Percentiles rank a stretch among this genome's conserved stretches.
phyloP scores from a whole-genome alignment of 2,888 invertebrate species.

The Lissonota sp. region DNA sequence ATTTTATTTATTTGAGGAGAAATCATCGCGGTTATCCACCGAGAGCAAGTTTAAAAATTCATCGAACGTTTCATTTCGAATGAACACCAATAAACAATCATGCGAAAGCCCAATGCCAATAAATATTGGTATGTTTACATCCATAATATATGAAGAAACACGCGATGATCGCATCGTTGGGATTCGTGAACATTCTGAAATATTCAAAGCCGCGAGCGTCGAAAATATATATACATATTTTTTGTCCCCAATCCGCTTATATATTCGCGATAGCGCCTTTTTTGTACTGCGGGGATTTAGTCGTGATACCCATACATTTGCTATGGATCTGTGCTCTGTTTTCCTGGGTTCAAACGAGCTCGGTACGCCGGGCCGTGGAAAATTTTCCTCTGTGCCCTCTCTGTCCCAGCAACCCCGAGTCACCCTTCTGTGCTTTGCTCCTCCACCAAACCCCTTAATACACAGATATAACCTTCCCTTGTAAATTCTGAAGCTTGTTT shows the following conservation, averaged over 20 bases:
- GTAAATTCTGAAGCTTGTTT: constrained; percentile 58
- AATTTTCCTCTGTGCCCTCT: neutral
- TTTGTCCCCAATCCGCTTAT: constrained; percentile 1
- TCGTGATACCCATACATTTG: constrained; percentile 38
- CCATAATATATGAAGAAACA: constrained; percentile 6
- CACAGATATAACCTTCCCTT: constrained; percentile 13
- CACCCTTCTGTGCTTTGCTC: no score
- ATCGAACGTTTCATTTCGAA: constrained; percentile 32
- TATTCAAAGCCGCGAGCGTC: constrained; percentile 46
- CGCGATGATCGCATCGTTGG: constrained; percentile 27
- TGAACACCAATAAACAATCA: neutral
- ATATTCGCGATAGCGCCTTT: constrained; percentile 50
- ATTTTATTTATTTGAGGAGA: constrained; percentile 8
- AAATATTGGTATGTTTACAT: neutral
- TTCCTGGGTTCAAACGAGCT: neutral
- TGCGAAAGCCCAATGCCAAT: neutral
- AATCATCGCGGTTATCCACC: neutral
- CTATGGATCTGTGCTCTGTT: neutral
- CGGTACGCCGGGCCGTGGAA: neutral
- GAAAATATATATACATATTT: constrained; percentile 40
- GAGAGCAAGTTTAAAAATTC: constrained; percentile 20
- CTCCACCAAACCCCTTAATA: neutral
- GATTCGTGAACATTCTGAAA: constrained; percentile 42
- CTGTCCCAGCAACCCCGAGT: neutral
- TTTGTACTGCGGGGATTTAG: constrained; percentile 40